A percentile compares a stretch with the other conserved stretches of the same genome.
Evolutionary conservation across 2,888 invertebrate genomes (phyloP).

Genomic region (Hypercompe scribonia): DNA sequence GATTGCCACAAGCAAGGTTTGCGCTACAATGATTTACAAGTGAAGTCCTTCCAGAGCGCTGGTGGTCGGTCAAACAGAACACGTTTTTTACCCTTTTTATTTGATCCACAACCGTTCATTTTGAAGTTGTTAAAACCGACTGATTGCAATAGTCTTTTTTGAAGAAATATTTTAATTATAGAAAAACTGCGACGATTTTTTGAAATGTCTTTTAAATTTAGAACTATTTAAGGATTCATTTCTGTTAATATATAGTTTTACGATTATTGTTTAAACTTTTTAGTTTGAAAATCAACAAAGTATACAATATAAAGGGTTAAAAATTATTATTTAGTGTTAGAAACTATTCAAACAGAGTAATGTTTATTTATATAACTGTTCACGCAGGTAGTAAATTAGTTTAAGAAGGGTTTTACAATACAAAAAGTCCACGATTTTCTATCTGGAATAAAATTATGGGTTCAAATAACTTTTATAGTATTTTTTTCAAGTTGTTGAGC

Average conservation of each 20-base stretch:
- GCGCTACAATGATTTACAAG: slow-evolving; percentile 72
- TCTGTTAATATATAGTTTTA: neutral
- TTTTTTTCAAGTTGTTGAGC: too few species aligned
- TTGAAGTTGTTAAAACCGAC: slow-evolving; percentile 62
- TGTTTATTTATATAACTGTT: neutral
- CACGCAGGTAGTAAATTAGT: neutral
- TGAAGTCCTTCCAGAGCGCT: slow-evolving; percentile 68
- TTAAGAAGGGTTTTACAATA: neutral
- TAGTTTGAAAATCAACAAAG: neutral
- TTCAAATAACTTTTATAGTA: neutral
- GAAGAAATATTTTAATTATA: neutral
- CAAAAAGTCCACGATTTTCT: neutral
- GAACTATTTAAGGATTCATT: neutral
- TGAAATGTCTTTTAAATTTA: neutral
- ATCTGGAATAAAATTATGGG: neutral
- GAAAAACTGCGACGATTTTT: neutral
- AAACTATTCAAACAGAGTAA: neutral
- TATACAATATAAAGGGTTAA: neutral
- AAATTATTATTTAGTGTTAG: neutral
- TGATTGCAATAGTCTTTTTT: slow-evolving; percentile 56
- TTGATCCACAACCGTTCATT: slow-evolving; percentile 67
- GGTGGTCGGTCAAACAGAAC: slow-evolving; percentile 71
- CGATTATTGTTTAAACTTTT: neutral
- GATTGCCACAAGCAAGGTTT: slow-evolving; percentile 56
- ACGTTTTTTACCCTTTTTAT: slow-evolving; percentile 42